Evolutionary conservation across 2,113 vertebrate genomes (phyloP), one percentile per base, ranked within the genome.

Genomic region (Ptilonorhynchus violaceus): DNA sequence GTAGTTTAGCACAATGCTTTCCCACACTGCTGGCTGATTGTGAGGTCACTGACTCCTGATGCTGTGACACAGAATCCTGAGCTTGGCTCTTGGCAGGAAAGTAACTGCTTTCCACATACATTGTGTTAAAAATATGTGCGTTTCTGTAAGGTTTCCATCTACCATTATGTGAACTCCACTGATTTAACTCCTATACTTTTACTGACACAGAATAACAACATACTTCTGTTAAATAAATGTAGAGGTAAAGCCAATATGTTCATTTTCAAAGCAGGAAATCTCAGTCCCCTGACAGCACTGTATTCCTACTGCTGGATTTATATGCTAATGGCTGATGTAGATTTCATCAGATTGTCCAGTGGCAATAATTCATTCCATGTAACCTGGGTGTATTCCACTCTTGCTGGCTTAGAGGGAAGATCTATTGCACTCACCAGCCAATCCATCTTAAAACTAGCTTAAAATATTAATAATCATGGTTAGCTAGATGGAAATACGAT

Each of bases 381-480:
- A 95, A 87, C 74, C 55, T 92, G 72, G 53, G 56, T 17, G 13
- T 92, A 37, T 25, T 81, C 86, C 2, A 10, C 56, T 97, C 47
- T 88, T 0, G 0, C 62, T 96, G 79, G 80, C 50, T 82, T 78
- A 82, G 56, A 92, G 83, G 91, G 67, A 50, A 88, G 60, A 85
- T 37, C 41, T 84, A 95, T 67, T 56, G 52, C 63, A 60, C 55
- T 92, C 42, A 88, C 42, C 35, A 84, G 66, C 46, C 68, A 95
- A 91, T 94, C n/a, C 46, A 91, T 87, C 88, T 93, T 87, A 82
- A 97, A 95, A 85, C 53, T 68, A 59, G 58, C 80, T 92, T 96
- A 91, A 97, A 92, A 96, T 91, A 95, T 96, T 96, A 94, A 93
- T 84, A 94, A 91, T 92, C 94, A 79, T 42, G 76, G 73, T 76